Evolutionary conservation across 2,113 vertebrate genomes (phyloP), one percentile per base, ranked within the genome.

Genomic region (Microcebus ravelobensis): DNA sequence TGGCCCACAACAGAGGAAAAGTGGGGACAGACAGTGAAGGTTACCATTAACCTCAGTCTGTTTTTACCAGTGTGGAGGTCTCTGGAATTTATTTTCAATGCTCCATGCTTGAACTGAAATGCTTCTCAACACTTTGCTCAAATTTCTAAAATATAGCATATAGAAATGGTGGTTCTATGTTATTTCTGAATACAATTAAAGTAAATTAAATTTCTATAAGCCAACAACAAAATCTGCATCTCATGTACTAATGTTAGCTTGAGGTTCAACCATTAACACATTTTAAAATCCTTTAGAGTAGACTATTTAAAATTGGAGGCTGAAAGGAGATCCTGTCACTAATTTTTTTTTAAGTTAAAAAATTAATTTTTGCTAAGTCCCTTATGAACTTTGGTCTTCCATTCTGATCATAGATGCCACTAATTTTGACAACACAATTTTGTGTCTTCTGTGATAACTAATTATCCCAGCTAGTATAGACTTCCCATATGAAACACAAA

Each of bases 401-500:
- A 63, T 63, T 63, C 61, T 29, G 25, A 63, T 29, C 61, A 63
- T 29, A 29, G 29, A 9, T 92, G 8, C 52, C 80, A 90, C 77
- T 96, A 95, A 96, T 97, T 97, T 95, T 93, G 96, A 98, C 91
- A 96, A 94, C 81, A 83, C 52, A 82, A 95, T 83, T 91, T 82
- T 94, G 50, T 61, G 67, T 96, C 95, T 95, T 96, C 91, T 97
- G 57, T 95, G 70, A 65, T 97, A 98, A 97, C 79, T 97, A 95
- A 98, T 97, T 97, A 98, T 71, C 73, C 81, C 81, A 61, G 97
- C 45, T 8, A 90, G 57, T 11, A 10, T 34, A 96, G 93, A 87
- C 83, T 97, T 97, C 97, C 95, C 90, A 76, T 50, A 91, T 79
- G 94, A 97, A 98, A 98, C 85, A 90, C 87, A 97, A 98, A 97